phyloP scores from a whole-genome alignment of 2,113 vertebrate species.

The Taxidea taxus region DNA sequence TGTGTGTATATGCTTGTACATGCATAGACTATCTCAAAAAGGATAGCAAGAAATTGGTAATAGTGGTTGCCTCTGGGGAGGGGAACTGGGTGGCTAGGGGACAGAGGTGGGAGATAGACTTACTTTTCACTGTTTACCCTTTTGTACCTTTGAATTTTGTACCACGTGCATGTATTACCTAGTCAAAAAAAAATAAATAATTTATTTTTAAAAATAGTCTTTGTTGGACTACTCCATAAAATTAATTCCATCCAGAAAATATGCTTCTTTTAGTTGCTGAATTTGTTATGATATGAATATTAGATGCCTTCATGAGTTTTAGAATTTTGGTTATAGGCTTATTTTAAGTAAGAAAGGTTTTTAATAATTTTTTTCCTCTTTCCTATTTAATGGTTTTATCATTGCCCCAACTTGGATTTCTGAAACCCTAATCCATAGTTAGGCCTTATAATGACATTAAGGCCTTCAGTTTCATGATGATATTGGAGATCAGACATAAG shows the following conservation, averaged over 20 bases:
- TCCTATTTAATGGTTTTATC: conserved; percentile 50
- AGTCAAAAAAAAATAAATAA: conserved; percentile 74
- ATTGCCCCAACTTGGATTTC: background rate
- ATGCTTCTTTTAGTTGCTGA: conserved; percentile 42
- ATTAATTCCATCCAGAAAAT: conserved; percentile 70
- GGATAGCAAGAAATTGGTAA: conserved; percentile 57
- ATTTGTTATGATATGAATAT: conserved; percentile 41
- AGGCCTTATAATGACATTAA: background rate
- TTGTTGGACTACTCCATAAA: conserved; percentile 70
- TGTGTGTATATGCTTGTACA: conserved; percentile 41
- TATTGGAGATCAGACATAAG: background rate
- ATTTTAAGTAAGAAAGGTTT: conserved; percentile 9
- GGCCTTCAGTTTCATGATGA: conserved; percentile 18
- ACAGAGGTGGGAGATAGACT: conserved; percentile 72
- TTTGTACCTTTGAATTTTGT: conserved; percentile 80
- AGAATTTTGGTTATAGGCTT: conserved; percentile 27
- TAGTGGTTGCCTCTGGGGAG: conserved; percentile 73
- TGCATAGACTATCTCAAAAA: conserved; percentile 67
- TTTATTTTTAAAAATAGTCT: conserved; percentile 71
- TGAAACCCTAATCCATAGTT: background rate
- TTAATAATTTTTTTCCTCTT: background rate
- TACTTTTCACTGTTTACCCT: conserved; percentile 79
- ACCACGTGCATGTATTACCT: conserved; percentile 76
- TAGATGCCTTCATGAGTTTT: conserved; percentile 47
- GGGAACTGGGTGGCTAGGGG: conserved; percentile 67